Conservation (phyloP, 2,888 invertebrate species). For the Rotaria magnacalcarata region DNA sequence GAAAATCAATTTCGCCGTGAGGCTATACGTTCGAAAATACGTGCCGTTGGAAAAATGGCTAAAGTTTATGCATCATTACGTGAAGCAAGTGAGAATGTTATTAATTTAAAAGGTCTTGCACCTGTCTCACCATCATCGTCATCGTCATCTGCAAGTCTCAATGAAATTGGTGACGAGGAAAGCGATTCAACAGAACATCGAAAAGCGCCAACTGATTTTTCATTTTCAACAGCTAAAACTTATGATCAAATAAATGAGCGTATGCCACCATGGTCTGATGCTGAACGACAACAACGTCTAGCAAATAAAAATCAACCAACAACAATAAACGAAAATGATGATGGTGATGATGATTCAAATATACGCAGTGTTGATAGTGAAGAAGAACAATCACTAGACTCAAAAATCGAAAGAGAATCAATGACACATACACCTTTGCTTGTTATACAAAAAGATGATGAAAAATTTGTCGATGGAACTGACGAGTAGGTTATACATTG, state of each 20-base stretch:
- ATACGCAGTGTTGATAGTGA: background rate
- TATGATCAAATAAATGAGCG: slow-evolving; percentile 30
- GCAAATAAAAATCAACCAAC: background rate
- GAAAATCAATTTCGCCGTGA: slow-evolving; percentile 27
- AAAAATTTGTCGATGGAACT: background rate
- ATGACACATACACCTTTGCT: background rate
- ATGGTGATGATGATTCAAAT: background rate
- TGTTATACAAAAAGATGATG: slow-evolving; percentile 23
- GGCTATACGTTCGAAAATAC: slow-evolving; percentile 30
- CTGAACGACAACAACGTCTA: slow-evolving; percentile 28
- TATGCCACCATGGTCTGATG: slow-evolving; percentile 28
- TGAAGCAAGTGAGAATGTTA: slow-evolving; percentile 35
- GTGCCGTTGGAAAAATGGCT: slow-evolving; percentile 28
- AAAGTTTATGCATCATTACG: slow-evolving; percentile 30
- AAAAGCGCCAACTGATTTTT: background rate
- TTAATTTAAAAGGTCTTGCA: slow-evolving; percentile 28
- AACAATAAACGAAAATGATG: background rate
- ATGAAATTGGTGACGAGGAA: background rate
- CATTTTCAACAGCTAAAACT: slow-evolving; percentile 34
- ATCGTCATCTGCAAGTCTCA: background rate
- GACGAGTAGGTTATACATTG: background rate
- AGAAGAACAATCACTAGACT: background rate
- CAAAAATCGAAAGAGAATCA: background rate
- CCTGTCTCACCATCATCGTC: background rate
- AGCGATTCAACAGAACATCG: background rate